Base-by-base conservation (phyloP, 35 echinoderm and acorn worm genomes). In the Lytechinus pictus region DNA sequence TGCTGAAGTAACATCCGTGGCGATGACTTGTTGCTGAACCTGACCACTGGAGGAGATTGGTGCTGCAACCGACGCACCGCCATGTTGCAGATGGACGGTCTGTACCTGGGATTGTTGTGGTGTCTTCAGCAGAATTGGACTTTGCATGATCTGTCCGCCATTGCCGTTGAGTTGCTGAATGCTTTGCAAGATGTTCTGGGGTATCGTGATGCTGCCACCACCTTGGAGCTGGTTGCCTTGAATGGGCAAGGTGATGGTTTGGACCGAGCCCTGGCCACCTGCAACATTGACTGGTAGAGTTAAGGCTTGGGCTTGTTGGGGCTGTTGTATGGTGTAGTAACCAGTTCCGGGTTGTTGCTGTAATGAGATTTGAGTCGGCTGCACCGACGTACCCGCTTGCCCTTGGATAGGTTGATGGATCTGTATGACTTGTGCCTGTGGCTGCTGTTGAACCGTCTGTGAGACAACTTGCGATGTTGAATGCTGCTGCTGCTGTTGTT, bases 201-300 rank as follows among this genome's bases (percentile, higher is more conserved):
- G 92, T 29, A 97, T 97, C 54, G 95, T 95, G 52, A 97, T 96
- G 90, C 95, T 97, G 90, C 95, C 96, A 11, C 86, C 54, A 1
- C 95, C 96, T 21, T 96, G 57, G 27, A 96, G 53, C 79, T 97
- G 97, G 27, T 95, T 54, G 11, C 95, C 95, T 52, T 96, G 94
- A 53, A 97, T 94, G 10, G 96, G 96, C 52, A 97, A 61, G 24
- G 96, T 95, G 16, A 97, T 97, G 1, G 96, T 97, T 52, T 97
- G 96, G 3, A 95, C 94, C 72, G 86, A 44, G 6, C 94, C 94
- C 54, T 89, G 94, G 28, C 95, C 96, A 52, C 95, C 95, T 3
- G 95, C 87, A 54, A 87, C 86, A 95, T 87, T 86, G 4, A 95
- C 51, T 8, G 95, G 54, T 55, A 86, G 24, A 5, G 54, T 29